These are phyloP conservation scores for Tiphia femorata DNA, from an alignment of 2,888 invertebrate species.

Conservation along the genomic window DNA sequence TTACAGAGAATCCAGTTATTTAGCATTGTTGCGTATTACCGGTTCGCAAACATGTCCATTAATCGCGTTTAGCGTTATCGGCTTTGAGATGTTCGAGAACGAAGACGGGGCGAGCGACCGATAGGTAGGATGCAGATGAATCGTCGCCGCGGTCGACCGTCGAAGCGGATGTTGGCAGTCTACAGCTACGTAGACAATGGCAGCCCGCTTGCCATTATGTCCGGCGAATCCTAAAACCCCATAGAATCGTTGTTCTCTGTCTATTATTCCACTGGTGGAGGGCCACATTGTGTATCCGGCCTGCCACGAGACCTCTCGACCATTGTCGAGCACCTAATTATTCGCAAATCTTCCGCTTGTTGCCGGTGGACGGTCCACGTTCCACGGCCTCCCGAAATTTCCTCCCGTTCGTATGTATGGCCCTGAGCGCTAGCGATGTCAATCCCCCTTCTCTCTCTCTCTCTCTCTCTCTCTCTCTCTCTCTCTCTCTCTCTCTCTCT, in stretches of 20 bases:
- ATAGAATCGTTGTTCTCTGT: conserved; percentile 57
- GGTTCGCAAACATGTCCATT: no score
- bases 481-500: conserved; percentile 2
- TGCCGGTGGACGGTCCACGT: conserved; percentile 30
- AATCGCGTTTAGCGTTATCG: no score
- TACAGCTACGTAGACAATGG: conserved; percentile 56
- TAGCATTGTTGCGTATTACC: no score
- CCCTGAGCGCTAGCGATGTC: conserved; percentile 5
- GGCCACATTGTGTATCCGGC: conserved; percentile 60
- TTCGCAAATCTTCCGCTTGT: conserved; percentile 59
- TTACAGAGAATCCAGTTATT: no score
- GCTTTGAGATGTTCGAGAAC: no score
- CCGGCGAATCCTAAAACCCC: conserved; percentile 60
- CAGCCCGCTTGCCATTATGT: conserved; percentile 56
- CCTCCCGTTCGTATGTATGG: conserved; percentile 19
- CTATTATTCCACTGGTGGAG: conserved; percentile 54
- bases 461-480: conserved; percentile 5
- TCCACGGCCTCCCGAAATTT: conserved; percentile 30
- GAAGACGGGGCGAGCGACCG: conserved; percentile 37
- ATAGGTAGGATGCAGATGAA: conserved; percentile 58
- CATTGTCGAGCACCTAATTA: conserved; percentile 61
- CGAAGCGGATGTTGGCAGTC: conserved; percentile 59
- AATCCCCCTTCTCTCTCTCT: conserved; percentile 8
- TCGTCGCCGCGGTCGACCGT: conserved; percentile 42
- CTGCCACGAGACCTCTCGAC: conserved; percentile 50